phyloP scores from a whole-genome alignment of 2,888 invertebrate genomes.

The Nycteola revayana region DNA sequence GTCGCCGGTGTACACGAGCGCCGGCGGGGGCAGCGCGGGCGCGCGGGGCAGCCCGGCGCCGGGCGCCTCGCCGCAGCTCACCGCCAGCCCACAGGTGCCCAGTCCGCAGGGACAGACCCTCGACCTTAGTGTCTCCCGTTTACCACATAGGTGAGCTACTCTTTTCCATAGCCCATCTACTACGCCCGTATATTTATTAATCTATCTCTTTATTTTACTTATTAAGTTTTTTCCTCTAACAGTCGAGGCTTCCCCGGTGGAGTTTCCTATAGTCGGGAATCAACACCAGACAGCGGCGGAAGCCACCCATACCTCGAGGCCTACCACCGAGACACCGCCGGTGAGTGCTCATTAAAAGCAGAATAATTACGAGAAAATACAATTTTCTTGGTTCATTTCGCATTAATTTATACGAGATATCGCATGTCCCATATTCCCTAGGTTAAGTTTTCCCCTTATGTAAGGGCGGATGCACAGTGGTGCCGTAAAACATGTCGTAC shows the following conservation, averaged over 20 bases:
- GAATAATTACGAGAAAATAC: slow-evolving; percentile 18
- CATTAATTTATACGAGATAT: slow-evolving; percentile 32
- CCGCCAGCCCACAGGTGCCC: slow-evolving; percentile 94
- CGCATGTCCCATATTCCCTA: slow-evolving; percentile 26
- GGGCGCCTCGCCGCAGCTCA: slow-evolving; percentile 90
- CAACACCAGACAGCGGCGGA: slow-evolving; percentile 93
- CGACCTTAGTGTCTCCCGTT: slow-evolving; percentile 93
- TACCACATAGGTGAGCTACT: slow-evolving; percentile 89
- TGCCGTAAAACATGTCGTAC: slow-evolving; percentile 62
- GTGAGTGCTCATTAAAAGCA: slow-evolving; percentile 74
- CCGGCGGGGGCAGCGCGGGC: slow-evolving; percentile 86
- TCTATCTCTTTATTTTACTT: slow-evolving; percentile 2
- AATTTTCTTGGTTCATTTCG: slow-evolving; percentile 31
- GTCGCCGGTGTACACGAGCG: slow-evolving; percentile 89
- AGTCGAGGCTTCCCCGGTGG: slow-evolving; percentile 85
- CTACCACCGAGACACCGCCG: slow-evolving; percentile 90
- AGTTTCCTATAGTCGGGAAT: slow-evolving; percentile 91
- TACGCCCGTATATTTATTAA: background rate
- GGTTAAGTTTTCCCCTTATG: slow-evolving; percentile 18
- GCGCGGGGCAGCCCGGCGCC: slow-evolving; percentile 91
- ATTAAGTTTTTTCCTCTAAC: slow-evolving; percentile 43
- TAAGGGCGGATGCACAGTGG: slow-evolving; percentile 40
- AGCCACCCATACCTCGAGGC: slow-evolving; percentile 93
- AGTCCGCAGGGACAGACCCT: slow-evolving; percentile 95
- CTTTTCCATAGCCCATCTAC: slow-evolving; percentile 17